Conservation (phyloP, 2,797 vertebrate species). For the Selene dorsalis region DNA sequence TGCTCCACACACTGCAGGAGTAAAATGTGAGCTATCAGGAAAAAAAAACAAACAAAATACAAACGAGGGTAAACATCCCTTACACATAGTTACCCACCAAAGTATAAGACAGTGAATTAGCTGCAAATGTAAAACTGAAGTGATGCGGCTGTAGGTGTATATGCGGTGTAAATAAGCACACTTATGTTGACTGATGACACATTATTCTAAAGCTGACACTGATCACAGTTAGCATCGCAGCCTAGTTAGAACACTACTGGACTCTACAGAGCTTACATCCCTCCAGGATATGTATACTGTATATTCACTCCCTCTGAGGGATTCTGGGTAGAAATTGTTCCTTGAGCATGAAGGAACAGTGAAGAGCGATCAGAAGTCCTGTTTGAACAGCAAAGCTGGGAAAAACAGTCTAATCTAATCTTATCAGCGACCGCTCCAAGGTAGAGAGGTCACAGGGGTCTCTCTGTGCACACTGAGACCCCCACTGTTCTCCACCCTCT, state of each 20-base stretch:
- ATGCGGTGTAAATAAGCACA: slow-evolving; percentile 65
- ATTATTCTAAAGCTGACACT: slow-evolving; percentile 51
- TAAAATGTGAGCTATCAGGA: slow-evolving; percentile 1
- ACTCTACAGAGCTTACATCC: slow-evolving; percentile 41
- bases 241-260: slow-evolving; percentile 53
- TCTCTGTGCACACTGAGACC: background rate
- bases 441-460: slow-evolving; percentile 25
- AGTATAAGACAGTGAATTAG: slow-evolving; percentile 19
- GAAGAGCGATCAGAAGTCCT: slow-evolving; percentile 29
- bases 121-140: slow-evolving; percentile 26
- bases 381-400: slow-evolving; percentile 34
- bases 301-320: slow-evolving; percentile 41
- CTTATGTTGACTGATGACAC: slow-evolving; percentile 47
- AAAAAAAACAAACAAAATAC: background rate
- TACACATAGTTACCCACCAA: slow-evolving; percentile 43
- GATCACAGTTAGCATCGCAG: slow-evolving; percentile 40
- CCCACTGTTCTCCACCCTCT: background rate
- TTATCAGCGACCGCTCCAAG: slow-evolving; percentile 40
- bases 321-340: slow-evolving; percentile 53
- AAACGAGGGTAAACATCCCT: slow-evolving; percentile 19
- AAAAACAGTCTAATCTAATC: slow-evolving; percentile 42
- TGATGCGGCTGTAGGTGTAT: slow-evolving; percentile 37
- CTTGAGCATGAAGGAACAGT: slow-evolving; percentile 60
- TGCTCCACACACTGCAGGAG: slow-evolving; percentile 5
- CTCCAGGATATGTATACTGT: slow-evolving; percentile 41